Conservation (phyloP, 2,797 vertebrate species). For the Pseudomugil gertrudae region DNA sequence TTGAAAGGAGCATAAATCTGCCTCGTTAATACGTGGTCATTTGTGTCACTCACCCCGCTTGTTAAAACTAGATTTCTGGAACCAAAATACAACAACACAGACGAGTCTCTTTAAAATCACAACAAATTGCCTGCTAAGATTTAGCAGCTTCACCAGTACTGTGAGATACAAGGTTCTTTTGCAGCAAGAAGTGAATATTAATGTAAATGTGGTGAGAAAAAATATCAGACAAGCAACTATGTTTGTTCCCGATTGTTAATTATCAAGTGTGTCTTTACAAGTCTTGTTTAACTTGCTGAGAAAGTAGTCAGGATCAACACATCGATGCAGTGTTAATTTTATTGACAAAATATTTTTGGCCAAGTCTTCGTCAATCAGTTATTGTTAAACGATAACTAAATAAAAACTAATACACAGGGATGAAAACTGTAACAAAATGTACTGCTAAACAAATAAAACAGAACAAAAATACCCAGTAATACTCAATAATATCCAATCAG, state of each 20-base stretch:
- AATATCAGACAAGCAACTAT: background rate
- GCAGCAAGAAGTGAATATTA: constrained; percentile 2
- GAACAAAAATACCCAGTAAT: too few relatives aligned
- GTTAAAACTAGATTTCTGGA: constrained; percentile 26
- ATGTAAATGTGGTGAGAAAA: background rate
- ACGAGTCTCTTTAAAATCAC: constrained; percentile 22
- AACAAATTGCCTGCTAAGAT: constrained; percentile 20
- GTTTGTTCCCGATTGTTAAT: background rate
- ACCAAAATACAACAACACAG: background rate
- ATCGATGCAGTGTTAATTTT: too few relatives aligned
- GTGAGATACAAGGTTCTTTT: background rate
- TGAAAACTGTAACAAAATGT: too few relatives aligned
- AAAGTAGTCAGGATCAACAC: background rate
- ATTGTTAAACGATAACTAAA: too few relatives aligned
- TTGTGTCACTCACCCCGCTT: constrained; percentile 16
- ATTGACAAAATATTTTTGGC: too few relatives aligned
- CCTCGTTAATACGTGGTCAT: background rate
- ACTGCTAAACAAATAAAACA: too few relatives aligned
- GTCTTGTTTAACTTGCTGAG: constrained; percentile 20
- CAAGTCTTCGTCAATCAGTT: too few relatives aligned
- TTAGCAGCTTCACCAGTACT: constrained; percentile 6
- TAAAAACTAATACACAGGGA: too few relatives aligned
- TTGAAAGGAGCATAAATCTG: constrained; percentile 9
- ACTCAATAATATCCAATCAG: too few relatives aligned
- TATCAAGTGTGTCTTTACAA: constrained; percentile 8